A percentile compares a stretch with the other conserved stretches of the same genome.
Conservation (phyloP, 2,888 invertebrate genomes). For the Anoplius nigerrimus region DNA sequence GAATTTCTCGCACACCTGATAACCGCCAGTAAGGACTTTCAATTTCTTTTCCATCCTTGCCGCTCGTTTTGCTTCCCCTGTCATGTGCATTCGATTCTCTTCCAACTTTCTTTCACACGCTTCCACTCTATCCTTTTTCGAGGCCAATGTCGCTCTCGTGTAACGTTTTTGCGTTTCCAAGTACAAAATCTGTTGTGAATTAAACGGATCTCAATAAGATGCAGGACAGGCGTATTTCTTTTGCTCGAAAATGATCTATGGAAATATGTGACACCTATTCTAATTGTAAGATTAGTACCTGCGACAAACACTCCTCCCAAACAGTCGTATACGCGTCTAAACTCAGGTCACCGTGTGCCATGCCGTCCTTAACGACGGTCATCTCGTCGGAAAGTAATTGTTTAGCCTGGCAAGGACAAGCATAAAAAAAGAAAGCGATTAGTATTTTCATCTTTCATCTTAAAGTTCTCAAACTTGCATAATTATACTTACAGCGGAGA, state of each 20-base stretch:
- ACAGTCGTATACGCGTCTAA: constrained; percentile 95
- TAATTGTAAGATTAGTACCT: constrained; percentile 78
- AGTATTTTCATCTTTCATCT: no score
- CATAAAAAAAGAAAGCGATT: constrained; percentile 11
- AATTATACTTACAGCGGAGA: constrained; percentile 75
- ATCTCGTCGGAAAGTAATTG: constrained; percentile 86
- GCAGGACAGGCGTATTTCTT: not conserved
- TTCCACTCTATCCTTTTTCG: constrained; percentile 96
- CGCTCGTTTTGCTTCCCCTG: constrained; percentile 95
- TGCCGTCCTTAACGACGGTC: constrained; percentile 92
- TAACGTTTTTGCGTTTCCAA: constrained; percentile 94
- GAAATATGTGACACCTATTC: not conserved
- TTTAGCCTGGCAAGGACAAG: constrained; percentile 80
- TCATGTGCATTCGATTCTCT: constrained; percentile 96
- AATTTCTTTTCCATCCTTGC: constrained; percentile 98
- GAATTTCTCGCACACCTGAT: constrained; percentile 78
- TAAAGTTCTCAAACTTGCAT: no score
- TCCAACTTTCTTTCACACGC: constrained; percentile 94
- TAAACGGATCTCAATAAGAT: not conserved
- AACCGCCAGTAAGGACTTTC: constrained; percentile 95
- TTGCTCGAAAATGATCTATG: not conserved
- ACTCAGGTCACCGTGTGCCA: constrained; percentile 96
- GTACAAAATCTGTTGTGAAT: constrained; percentile 83
- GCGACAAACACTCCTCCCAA: constrained; percentile 97
- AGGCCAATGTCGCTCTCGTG: constrained; percentile 94